phyloP scores from a whole-genome alignment of 2,797 vertebrate species.

The Ctenosaura bakeri region DNA sequence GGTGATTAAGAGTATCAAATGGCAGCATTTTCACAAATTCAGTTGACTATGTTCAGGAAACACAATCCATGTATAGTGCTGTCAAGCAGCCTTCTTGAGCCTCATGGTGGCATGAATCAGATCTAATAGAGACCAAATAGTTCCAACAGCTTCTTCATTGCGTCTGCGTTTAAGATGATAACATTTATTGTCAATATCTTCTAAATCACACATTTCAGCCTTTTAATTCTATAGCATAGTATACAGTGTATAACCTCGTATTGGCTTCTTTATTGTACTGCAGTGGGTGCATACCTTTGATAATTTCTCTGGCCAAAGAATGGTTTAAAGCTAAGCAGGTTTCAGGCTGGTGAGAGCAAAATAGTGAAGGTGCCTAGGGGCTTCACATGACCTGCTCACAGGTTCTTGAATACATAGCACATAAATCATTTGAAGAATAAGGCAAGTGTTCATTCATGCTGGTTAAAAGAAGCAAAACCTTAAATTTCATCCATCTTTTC shows the following conservation, averaged over 20 bases:
- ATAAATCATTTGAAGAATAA: slow-evolving; percentile 12
- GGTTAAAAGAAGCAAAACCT: background rate
- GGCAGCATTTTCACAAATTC: background rate
- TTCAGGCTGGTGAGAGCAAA: background rate
- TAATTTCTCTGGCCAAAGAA: background rate
- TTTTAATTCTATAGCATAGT: background rate
- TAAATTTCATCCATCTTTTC: background rate
- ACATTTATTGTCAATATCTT: background rate
- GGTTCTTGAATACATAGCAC: background rate
- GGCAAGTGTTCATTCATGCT: background rate
- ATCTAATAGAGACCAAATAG: background rate
- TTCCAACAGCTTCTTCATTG: background rate
- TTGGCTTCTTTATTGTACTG: background rate
- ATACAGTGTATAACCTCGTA: background rate
- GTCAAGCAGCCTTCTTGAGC: background rate
- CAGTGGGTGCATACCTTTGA: background rate
- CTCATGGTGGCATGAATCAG: background rate
- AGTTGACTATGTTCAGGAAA: background rate
- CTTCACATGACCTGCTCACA: background rate
- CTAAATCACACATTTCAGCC: background rate
- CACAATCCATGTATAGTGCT: background rate
- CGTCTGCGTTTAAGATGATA: background rate
- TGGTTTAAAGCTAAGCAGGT: background rate
- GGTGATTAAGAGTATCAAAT: background rate
- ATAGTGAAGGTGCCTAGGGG: background rate